These are phyloP conservation scores for Semnopithecus entellus DNA, from an alignment of 2,113 vertebrate species.

Conservation along the genomic window DNA sequence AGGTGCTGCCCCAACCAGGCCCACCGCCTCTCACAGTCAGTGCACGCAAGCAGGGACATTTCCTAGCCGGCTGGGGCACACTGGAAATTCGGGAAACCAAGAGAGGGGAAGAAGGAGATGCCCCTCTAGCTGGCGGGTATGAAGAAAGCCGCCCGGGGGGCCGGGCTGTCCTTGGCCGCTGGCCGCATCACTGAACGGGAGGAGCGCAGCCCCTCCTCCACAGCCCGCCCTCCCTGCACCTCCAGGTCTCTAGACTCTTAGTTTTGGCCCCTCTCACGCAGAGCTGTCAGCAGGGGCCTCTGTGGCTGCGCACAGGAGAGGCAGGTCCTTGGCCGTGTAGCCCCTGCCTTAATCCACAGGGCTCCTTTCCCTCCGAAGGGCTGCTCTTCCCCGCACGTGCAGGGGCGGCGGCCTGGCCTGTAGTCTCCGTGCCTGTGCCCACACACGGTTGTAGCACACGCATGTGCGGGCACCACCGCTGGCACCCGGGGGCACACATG, in stretches of 20 bases:
- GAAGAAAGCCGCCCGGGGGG: fast-evolving
- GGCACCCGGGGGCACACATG: not conserved
- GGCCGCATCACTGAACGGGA: fast-evolving
- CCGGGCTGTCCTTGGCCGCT: not conserved
- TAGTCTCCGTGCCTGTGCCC: not conserved
- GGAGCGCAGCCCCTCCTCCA: not conserved
- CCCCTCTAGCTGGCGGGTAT: not conserved
- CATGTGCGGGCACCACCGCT: fast-evolving
- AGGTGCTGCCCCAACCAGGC: not conserved
- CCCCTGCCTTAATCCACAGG: not conserved
- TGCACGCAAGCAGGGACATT: not conserved
- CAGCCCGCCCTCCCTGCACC: not conserved
- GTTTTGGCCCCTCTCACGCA: not conserved
- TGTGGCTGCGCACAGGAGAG: not conserved
- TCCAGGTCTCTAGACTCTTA: not conserved
- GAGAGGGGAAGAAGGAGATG: no score
- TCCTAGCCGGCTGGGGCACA: not conserved
- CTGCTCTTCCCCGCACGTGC: not conserved
- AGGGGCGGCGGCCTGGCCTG: no score
- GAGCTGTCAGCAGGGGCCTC: not conserved
- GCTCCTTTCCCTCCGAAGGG: not conserved
- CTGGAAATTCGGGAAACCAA: fast-evolving
- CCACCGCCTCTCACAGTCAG: not conserved
- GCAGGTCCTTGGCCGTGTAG: not conserved
- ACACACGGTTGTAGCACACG: not conserved